Evolutionary conservation across 2,113 vertebrate genomes (phyloP).

Genomic region (Ploceus nigricollis): DNA sequence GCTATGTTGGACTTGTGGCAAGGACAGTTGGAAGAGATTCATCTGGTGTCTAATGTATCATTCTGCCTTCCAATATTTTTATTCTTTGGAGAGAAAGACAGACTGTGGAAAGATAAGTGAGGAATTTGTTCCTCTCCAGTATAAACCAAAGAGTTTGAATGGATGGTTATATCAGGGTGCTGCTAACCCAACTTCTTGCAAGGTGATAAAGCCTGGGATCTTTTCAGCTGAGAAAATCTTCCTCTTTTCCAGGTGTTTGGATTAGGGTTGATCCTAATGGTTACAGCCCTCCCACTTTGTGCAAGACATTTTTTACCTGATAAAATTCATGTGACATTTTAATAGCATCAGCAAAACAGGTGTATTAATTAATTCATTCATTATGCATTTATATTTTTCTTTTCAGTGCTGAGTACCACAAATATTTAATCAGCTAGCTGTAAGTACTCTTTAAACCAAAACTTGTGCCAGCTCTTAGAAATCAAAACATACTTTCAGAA

Average conservation of each 20-base stretch:
- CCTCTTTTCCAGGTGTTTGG: not conserved
- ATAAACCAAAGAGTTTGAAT: not conserved
- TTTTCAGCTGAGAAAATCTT: not conserved
- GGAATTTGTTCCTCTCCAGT: not conserved
- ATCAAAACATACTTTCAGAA: not conserved
- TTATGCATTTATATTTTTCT: not conserved
- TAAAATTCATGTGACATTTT: not conserved
- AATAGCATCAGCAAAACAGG: not conserved
- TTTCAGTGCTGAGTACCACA: not conserved
- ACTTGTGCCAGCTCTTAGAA: not conserved
- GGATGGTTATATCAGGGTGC: rapidly evolving
- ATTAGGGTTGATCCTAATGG: not conserved
- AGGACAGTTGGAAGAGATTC: not conserved
- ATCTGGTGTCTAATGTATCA: not conserved
- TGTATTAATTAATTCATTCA: not conserved
- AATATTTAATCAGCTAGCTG: not conserved
- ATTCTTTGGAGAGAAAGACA: not conserved
- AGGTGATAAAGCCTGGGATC: not conserved
- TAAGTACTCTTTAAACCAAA: not conserved
- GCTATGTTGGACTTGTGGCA: not conserved
- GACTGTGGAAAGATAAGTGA: not conserved
- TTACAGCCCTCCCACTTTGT: rapidly evolving
- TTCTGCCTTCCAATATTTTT: not conserved
- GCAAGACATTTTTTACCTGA: not conserved
- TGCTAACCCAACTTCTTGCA: not conserved